Evolutionary conservation across 2,888 invertebrate species (phyloP).

Genomic region (Polietes domitor): DNA sequence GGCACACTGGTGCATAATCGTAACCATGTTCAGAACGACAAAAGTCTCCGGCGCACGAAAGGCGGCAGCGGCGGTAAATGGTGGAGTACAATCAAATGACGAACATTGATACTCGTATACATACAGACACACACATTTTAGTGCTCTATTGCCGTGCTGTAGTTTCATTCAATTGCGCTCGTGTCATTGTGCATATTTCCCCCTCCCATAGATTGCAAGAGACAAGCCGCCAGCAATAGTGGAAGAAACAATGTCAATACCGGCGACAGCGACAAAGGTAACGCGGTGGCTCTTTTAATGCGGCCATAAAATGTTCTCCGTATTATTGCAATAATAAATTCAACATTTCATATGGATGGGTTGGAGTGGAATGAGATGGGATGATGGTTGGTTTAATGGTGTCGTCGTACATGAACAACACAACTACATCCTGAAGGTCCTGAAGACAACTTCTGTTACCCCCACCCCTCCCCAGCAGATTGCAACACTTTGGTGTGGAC

Average conservation of each 20-base stretch:
- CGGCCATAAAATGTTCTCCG: constrained; percentile 17
- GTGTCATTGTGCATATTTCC: not conserved
- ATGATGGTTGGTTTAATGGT: too few species aligned
- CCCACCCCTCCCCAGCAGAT: too few species aligned
- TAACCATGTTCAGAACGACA: constrained; percentile 19
- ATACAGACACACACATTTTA: not conserved
- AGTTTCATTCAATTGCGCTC: not conserved
- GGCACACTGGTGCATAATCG: not conserved
- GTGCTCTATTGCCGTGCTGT: not conserved
- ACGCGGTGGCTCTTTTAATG: constrained; percentile 17
- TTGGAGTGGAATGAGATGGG: too few species aligned
- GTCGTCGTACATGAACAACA: too few species aligned
- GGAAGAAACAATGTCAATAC: not conserved
- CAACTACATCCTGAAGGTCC: too few species aligned
- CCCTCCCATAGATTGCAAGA: not conserved
- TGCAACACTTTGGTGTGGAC: not conserved
- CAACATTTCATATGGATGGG: not conserved
- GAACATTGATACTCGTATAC: not conserved
- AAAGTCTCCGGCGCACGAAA: not conserved
- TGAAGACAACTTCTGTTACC: too few species aligned
- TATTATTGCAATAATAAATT: constrained; percentile 5
- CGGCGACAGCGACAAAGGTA: not conserved
- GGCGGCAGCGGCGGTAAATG: not conserved
- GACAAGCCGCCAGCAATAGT: not conserved
- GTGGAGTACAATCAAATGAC: not conserved